Percentiles rank a stretch among this genome's conserved stretches.
phyloP scores from a whole-genome alignment of 1,140 invertebrate genomes.

The Drosophila albomicans region DNA sequence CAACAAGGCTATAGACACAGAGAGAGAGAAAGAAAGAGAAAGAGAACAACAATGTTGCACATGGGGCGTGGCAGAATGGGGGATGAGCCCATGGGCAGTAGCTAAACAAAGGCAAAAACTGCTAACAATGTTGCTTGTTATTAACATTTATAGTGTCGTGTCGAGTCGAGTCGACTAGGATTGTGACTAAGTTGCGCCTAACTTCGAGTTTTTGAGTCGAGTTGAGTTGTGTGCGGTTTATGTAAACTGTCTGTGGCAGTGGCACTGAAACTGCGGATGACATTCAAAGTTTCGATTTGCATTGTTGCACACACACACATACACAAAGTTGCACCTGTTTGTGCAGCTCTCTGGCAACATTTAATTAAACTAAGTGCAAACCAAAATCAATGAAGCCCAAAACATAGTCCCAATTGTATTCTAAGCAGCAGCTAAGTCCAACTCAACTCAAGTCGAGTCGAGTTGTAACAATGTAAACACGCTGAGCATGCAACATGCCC shows the following conservation, averaged over 20 bases:
- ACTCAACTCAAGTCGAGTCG: background rate
- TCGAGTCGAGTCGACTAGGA: constrained; percentile 39
- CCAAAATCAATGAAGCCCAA: constrained; percentile 59
- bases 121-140: constrained; percentile 79
- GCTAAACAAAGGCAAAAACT: constrained; percentile 50
- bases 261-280: constrained; percentile 17
- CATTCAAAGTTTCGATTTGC: constrained; percentile 67
- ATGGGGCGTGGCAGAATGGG: background rate
- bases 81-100: constrained; percentile 34
- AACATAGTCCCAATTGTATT: background rate
- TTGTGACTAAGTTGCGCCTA: background rate
- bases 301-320: constrained; percentile 24
- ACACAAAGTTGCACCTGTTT: too few species aligned
- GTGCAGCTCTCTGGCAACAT: constrained; percentile 43
- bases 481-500: constrained; percentile 3
- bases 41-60: constrained; percentile 30
- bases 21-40: background rate
- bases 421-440: background rate
- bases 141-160: constrained; percentile 82
- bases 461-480: constrained; percentile 6
- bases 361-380: constrained; percentile 77
- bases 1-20: constrained; percentile 8
- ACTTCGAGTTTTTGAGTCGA: background rate
- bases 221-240: background rate
- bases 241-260: constrained; percentile 51